Base-by-base conservation (phyloP, 1,140 invertebrate species). In the Cyphomyrmex costatus region DNA sequence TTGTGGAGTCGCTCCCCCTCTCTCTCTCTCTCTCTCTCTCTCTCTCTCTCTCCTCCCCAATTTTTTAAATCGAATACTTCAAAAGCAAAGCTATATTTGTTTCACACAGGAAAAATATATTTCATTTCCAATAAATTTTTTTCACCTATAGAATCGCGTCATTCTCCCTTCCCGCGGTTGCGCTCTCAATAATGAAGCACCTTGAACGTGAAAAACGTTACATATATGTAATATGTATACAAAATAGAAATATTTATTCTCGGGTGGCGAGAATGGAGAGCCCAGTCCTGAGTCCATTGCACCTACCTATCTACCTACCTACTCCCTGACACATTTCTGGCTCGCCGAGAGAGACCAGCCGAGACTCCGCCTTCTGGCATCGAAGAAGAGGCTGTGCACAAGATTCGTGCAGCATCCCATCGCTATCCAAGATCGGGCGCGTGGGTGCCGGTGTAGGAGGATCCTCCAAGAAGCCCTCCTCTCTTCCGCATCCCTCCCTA, bases 381-480 rank as follows among this genome's bases (percentile, higher is more conserved):
- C 42, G 68, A 53, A 65, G 36, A 78, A 65, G 63, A 88, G 80
- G 66, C 83, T n/a, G n/a, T n/a, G n/a, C 36, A 78, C 63, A 87
- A 60, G 89, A 86, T 82, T 56, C 76, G 70, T 79, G 63, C 63
- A 61, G 60, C 80, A 82, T 89, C 88, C 73, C 68, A 86, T 61
- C 27, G 61, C 24, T 8, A 76, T 58, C 46, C 46, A 49, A 42
- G 36, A 46, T 33, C 30, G 77, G 27, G 27, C 76, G 89, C 90
- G 92, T 93, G 92, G 92, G 92, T 93, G 92, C 89, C 58, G 73
- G 82, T 65, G 92, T 92, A 93, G 93, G 93, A 94, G 92, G 93
- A 89, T 89, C 92, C 76, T 88, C 46, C 12, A 68, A 74, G 90
- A 89, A 92, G 89, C 92, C 93, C 93, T 92, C 92, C 91, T 92